Base-by-base conservation (phyloP, 2,888 invertebrate genomes). In the Harmothoe impar region DNA sequence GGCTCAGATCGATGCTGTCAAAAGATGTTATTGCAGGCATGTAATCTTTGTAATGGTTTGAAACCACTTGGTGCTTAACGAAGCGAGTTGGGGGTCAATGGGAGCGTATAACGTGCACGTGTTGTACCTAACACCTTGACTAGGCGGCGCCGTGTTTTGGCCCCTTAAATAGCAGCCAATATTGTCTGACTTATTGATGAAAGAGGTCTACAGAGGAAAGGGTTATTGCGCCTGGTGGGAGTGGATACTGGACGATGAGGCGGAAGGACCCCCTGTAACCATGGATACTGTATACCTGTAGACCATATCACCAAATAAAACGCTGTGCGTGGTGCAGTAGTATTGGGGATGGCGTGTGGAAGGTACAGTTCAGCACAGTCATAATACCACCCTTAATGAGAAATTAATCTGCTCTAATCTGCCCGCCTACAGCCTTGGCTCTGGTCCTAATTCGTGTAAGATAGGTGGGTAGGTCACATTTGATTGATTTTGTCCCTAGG, bases 41-140 rank as follows among this genome's bases (percentile, higher is more conserved):
- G 81, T 81, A 81, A 81, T 81, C 81, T 81, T 17, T 43, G 81
- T 81, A 81, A 81, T 81, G 81, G 81, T 43, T 81, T 81, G 81
- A 81, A 81, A 81, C 81, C 43, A 81, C 81, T 81, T 81, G 81
- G 81, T 35, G 81, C 43, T 81, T 81, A 81, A 81, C 81, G 43
- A 81, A 81, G 81, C 43, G 43, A 0, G 33, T 23, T 17, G 12
- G 81, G n/a, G 81, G 17, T 81, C 81, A 81, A 81, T 81, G 81
- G 15, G 35, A 43, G 81, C 81, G 81, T 81, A 81, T 81, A 43
- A 72, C 72, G 29, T 72, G 72, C 20, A 81, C 20, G 81, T 81
- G 81, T 81, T 81, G 81, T 81, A 81, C 81, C 81, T 81, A 33
- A 81, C 81, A 81, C 81, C 81, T 81, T 43, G 20, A 43, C 81